These are phyloP conservation scores for Drosophila neotestacea DNA, from an alignment of 2,888 invertebrate species.

Conservation along the genomic window DNA sequence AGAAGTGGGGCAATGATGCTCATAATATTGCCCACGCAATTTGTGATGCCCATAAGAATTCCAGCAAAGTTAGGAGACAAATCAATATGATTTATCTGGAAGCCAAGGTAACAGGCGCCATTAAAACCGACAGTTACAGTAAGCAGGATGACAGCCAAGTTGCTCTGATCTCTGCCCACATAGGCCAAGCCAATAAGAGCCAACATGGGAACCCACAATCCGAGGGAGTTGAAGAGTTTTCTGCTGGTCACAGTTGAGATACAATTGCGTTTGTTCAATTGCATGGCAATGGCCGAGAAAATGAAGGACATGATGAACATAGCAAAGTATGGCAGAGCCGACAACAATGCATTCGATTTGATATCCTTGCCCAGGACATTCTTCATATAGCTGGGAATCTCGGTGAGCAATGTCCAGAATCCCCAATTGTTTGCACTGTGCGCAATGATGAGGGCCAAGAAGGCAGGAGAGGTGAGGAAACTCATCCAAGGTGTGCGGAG, in stretches of 20 bases:
- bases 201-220: slow-evolving; percentile 89
- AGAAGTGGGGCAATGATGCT: slow-evolving; percentile 92
- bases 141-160: slow-evolving; percentile 88
- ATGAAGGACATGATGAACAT: slow-evolving; percentile 91
- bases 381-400: slow-evolving; percentile 92
- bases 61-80: slow-evolving; percentile 94
- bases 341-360: slow-evolving; percentile 89
- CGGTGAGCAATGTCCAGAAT: slow-evolving; percentile 93
- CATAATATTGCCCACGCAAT: slow-evolving; percentile 91
- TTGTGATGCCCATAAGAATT: slow-evolving; percentile 93
- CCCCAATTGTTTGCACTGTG: slow-evolving; percentile 92
- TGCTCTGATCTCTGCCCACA: slow-evolving; percentile 81
- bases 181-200: slow-evolving; percentile 89
- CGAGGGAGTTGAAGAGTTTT: slow-evolving; percentile 87
- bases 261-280: slow-evolving; percentile 78
- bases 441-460: slow-evolving; percentile 90
- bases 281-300: slow-evolving; percentile 89
- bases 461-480: slow-evolving; percentile 91
- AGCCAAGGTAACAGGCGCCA: slow-evolving; percentile 91
- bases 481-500: slow-evolving; percentile 89
- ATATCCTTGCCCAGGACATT: slow-evolving; percentile 90
- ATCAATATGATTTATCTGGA: slow-evolving; percentile 94
- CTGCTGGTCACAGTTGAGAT: slow-evolving; percentile 83
- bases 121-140: slow-evolving; percentile 91
- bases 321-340: slow-evolving; percentile 90